Conservation (phyloP, 2,797 vertebrate species). For the Cephalopachus bancanus region DNA sequence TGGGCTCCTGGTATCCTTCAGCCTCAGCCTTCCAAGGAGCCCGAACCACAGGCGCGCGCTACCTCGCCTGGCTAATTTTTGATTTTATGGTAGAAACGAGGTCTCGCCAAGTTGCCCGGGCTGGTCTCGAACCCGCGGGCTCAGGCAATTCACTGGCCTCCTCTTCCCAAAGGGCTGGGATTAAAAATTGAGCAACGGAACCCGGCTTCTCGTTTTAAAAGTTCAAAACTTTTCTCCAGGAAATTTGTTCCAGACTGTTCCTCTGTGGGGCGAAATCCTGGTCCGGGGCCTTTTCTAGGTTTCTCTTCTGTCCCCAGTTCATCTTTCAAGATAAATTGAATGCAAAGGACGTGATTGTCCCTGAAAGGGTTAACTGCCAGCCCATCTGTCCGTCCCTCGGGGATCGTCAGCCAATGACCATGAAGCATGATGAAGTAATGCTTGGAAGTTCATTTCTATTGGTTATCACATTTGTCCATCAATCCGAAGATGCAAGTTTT, state of each 20-base stretch:
- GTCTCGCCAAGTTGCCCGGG: no score
- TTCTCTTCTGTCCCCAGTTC: slow-evolving; percentile 32
- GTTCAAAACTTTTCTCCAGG: slow-evolving; percentile 57
- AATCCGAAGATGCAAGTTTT: slow-evolving; percentile 78
- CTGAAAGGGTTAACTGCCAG: slow-evolving; percentile 77
- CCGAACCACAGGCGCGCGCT: no score
- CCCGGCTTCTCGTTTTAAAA: background rate
- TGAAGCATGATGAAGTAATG: slow-evolving; percentile 78
- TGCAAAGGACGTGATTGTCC: background rate
- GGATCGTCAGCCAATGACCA: slow-evolving; percentile 71
- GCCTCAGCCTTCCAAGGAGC: no score
- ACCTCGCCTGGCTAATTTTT: no score
- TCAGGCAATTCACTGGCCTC: no score
- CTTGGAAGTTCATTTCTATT: slow-evolving; percentile 58
- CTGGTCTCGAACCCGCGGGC: no score
- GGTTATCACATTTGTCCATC: slow-evolving; percentile 72
- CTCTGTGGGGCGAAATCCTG: background rate
- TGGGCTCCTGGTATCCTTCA: no score
- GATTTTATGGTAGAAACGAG: no score
- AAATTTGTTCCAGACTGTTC: background rate
- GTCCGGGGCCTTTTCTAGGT: background rate
- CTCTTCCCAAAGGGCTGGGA: no score
- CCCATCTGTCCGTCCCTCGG: background rate
- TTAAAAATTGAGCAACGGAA: no score
- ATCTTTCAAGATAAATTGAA: slow-evolving; percentile 52